Evolutionary conservation across 1,140 invertebrate species (phyloP), one percentile per base, ranked within the genome.

Genomic region (Heliconius eleuchia): DNA sequence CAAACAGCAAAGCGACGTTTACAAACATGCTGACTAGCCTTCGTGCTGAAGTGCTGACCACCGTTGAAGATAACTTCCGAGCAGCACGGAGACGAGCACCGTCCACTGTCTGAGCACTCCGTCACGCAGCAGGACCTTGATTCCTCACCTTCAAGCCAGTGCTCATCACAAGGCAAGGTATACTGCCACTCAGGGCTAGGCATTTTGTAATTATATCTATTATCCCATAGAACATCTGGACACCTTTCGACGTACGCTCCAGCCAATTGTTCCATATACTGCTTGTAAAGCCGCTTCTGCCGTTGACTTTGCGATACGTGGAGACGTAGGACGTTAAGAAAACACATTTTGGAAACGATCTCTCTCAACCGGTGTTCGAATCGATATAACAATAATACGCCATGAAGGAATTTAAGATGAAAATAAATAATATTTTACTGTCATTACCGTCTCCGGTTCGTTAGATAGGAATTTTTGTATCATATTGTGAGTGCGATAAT

Each of bases 11-110:
- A 84, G 3, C 86, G 85, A 9, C 85, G 83, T 4, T 72, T 37
- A 77, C 90, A 92, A 2, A 83, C 82, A 79, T 94, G 90, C 57
- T 81, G 73, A 13, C 74, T 71, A 27, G 86, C 80, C 79, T 93
- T 93, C 39, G 89, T 90, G 76, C 91, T 91, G 74, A 92, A 92
- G 80, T 94, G 94, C 78, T 94, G 92, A 5, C 93, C 93, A 27
- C 93, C 94, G 73, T 95, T 95, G 88, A 95, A 94, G 75, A 95
- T 94, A 77, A 93, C 93, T 74, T 95, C 94, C 7, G 92, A 94
- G 78, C 94, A 95, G 83, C 94, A 95, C 3, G 93, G 89, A 0
- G 94, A 95, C 8, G 92, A 94, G 77, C 89, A 95, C 39, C 93
- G 82, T 2, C 94, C 93, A 74, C 92, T 93, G 76, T 94, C 93